These are phyloP conservation scores for Rousettus madagascariensis DNA, from an alignment of 2,797 vertebrate genomes.

Conservation along the genomic window DNA sequence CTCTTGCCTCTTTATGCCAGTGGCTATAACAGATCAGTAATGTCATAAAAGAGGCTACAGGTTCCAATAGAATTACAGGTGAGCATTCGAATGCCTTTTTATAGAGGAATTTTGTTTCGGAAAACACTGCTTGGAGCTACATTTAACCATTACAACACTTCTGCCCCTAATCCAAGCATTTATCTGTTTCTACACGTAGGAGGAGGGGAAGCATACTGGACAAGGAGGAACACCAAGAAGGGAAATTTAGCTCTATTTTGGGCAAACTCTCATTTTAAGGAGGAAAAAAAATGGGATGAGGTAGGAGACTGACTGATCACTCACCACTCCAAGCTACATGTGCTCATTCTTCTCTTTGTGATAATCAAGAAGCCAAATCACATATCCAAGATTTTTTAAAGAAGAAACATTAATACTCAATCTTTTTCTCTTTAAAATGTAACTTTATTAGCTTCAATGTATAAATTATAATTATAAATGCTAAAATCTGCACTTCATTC, in stretches of 20 bases:
- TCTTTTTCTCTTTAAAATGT: constrained; percentile 41
- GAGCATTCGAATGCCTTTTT: constrained; percentile 39
- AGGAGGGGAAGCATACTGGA: neutral
- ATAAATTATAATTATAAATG: neutral
- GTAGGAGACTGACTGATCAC: neutral
- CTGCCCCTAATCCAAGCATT: neutral
- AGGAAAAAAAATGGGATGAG: neutral
- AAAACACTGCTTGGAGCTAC: constrained; percentile 12
- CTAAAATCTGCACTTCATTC: constrained; percentile 13
- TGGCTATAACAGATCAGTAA: neutral
- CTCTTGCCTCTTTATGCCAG: neutral
- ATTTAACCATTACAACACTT: constrained; percentile 41
- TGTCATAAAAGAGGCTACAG: neutral
- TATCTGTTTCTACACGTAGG: neutral
- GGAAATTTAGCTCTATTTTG: neutral
- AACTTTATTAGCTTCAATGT: constrained; percentile 16
- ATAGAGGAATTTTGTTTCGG: constrained; percentile 13
- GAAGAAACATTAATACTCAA: neutral
- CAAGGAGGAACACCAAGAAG: neutral
- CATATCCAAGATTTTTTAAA: neutral
- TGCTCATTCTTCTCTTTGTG: neutral
- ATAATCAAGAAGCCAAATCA: constrained; percentile 31
- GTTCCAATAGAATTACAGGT: constrained; percentile 26
- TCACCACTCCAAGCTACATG: neutral
- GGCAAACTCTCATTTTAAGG: neutral